Evolutionary conservation across 2,888 invertebrate genomes (phyloP).

Genomic region (Urechis unicinctus): DNA sequence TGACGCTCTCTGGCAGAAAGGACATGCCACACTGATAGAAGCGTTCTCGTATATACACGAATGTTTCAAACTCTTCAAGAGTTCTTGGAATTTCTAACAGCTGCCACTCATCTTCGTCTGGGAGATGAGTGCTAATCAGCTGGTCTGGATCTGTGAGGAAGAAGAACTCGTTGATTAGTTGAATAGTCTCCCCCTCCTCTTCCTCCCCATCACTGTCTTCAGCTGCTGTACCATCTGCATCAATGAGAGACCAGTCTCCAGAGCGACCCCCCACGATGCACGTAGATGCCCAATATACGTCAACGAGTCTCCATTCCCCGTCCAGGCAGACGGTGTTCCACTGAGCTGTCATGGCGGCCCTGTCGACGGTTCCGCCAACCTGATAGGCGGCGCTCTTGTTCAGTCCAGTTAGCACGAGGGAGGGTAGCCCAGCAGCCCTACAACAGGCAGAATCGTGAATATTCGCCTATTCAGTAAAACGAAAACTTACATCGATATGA

Average conservation of each 20-base stretch:
- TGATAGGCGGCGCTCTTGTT: constrained; percentile 47
- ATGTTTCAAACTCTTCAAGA: constrained; percentile 31
- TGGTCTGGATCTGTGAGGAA: constrained; percentile 44
- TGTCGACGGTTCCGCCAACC: constrained; percentile 32
- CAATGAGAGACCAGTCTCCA: constrained; percentile 40
- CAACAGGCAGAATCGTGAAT: constrained; percentile 1
- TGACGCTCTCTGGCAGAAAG: constrained; percentile 25
- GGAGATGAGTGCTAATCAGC: constrained; percentile 42
- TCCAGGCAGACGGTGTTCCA: constrained; percentile 45
- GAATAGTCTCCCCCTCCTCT: constrained; percentile 34
- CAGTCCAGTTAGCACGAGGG: constrained; percentile 41
- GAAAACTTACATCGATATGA: too few relatives aligned
- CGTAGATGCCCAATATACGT: constrained; percentile 45
- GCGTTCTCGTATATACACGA: constrained; percentile 40
- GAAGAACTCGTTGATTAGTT: constrained; percentile 44
- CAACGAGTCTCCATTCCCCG: constrained; percentile 42
- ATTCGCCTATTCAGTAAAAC: too few relatives aligned
- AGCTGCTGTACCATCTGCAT: constrained; percentile 29
- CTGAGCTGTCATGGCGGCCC: constrained; percentile 41
- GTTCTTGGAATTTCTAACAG: constrained; percentile 31
- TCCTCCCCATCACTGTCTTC: constrained; percentile 25
- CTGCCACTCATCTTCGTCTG: constrained; percentile 42
- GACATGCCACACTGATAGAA: constrained; percentile 36
- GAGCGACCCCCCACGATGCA: constrained; percentile 37
- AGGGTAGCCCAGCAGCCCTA: constrained; percentile 41